These are phyloP conservation scores for Strigamia crassipes DNA, from an alignment of 2,888 invertebrate species.

Conservation along the genomic window DNA sequence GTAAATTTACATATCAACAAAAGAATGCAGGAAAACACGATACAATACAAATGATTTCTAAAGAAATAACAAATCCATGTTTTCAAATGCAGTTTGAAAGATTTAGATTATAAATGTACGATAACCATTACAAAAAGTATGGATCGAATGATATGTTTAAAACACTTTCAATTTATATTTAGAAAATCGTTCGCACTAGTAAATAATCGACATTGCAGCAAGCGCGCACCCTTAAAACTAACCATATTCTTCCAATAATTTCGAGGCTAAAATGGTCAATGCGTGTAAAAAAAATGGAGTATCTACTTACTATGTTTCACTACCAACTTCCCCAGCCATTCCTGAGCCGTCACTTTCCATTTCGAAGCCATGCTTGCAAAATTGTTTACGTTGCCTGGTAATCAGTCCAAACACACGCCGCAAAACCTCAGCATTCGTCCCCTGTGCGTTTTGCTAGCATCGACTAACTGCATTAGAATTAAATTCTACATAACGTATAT, in stretches of 20 bases:
- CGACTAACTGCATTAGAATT: conserved; percentile 36
- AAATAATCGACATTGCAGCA: too few species aligned
- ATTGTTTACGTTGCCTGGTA: not conserved
- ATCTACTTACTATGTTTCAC: conserved; percentile 10
- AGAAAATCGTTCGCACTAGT: too few species aligned
- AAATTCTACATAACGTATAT: not conserved
- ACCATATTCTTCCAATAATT: too few species aligned
- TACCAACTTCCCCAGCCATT: conserved; percentile 33
- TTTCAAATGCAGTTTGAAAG: too few species aligned
- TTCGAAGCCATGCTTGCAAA: not conserved
- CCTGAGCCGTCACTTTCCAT: conserved; percentile 24
- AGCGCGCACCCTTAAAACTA: too few species aligned
- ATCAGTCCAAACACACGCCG: conserved; percentile 12
- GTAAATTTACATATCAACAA: not conserved
- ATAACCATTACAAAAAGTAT: too few species aligned
- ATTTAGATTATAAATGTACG: too few species aligned
- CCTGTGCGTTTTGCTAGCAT: conserved; percentile 1
- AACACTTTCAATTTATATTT: too few species aligned
- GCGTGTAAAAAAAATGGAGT: not conserved
- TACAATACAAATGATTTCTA: too few species aligned
- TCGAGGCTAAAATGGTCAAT: not conserved
- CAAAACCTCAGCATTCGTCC: conserved; percentile 27
- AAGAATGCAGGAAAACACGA: not conserved
- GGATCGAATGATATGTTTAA: too few species aligned
- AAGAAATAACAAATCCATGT: too few species aligned